Evolutionary conservation across 2,888 invertebrate genomes (phyloP).

Genomic region (Sesia apiformis): DNA sequence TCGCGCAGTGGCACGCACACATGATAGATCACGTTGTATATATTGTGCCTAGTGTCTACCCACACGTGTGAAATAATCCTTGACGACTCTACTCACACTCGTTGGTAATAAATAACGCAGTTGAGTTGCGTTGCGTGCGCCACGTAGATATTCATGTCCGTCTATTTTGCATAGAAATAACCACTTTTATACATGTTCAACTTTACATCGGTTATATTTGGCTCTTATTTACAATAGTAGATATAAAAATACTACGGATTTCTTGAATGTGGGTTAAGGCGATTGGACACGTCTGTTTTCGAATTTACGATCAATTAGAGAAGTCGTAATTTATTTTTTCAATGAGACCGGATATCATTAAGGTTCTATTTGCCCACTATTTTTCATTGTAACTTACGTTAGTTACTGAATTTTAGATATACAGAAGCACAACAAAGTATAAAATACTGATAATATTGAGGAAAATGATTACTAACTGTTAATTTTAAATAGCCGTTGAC

Average conservation of each 20-base stretch:
- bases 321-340: too few relatives aligned
- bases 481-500: not conserved
- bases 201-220: not conserved
- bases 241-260: not conserved
- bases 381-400: too few relatives aligned
- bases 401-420: too few relatives aligned
- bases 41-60: constrained; percentile 11
- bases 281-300: too few relatives aligned
- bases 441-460: too few relatives aligned
- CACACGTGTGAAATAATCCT: constrained; percentile 33
- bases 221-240: not conserved
- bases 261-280: not conserved
- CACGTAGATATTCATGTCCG: constrained; percentile 31
- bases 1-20: constrained; percentile 11
- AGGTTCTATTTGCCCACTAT: too few relatives aligned
- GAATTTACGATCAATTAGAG: too few relatives aligned
- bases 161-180: constrained; percentile 35
- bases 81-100: constrained; percentile 35
- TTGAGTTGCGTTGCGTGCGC: constrained; percentile 39
- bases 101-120: constrained; percentile 41
- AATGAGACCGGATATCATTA: too few relatives aligned
- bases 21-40: constrained; percentile 4
- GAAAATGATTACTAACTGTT: not conserved
- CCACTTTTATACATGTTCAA: too few relatives aligned
- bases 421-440: too few relatives aligned